Percentiles rank a stretch among this genome's conserved stretches.
These are phyloP conservation scores for Pseudotriccus pelzelni DNA, from an alignment of 2,797 vertebrate species.

Conservation along the genomic window DNA sequence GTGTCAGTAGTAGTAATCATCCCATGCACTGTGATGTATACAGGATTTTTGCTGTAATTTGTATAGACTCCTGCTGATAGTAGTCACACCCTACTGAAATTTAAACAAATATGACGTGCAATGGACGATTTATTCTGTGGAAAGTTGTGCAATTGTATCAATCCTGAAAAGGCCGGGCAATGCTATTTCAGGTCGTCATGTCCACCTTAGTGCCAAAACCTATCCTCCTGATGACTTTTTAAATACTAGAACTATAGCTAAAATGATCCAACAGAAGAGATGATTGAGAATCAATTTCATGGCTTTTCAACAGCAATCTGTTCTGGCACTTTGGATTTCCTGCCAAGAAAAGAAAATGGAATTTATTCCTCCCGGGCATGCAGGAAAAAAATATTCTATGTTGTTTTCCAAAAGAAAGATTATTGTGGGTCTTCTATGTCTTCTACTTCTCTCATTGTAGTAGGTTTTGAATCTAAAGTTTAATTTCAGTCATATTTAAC, in stretches of 20 bases:
- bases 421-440: neutral
- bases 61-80: neutral
- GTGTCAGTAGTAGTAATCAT: neutral
- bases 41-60: neutral
- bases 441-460: neutral
- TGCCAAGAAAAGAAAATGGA: slow-evolving; percentile 24
- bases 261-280: neutral
- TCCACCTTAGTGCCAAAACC: neutral
- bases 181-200: neutral
- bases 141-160: neutral
- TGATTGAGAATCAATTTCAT: neutral
- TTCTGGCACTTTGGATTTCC: neutral
- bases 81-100: neutral
- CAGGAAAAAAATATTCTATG: neutral
- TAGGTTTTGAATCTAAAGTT: neutral
- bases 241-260: neutral
- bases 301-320: neutral
- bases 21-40: neutral
- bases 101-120: neutral
- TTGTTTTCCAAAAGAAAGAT: neutral
- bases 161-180: neutral
- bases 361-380: neutral
- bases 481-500: slow-evolving; percentile 10
- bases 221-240: neutral
- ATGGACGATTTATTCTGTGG: neutral